These are phyloP conservation scores for Lasius platythorax DNA, from an alignment of 2,888 invertebrate genomes.

Conservation along the genomic window DNA sequence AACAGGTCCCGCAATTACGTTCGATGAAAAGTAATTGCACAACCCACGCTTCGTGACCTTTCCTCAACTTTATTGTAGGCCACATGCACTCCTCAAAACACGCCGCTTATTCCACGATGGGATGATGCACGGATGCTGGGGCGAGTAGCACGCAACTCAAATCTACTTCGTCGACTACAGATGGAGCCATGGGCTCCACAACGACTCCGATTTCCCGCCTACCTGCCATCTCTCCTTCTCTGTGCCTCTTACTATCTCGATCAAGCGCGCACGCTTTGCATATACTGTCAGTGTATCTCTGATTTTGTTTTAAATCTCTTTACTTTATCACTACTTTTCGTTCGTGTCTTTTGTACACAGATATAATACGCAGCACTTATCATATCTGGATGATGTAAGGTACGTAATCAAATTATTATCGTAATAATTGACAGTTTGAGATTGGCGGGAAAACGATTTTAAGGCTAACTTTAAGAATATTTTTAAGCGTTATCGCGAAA, in stretches of 20 bases:
- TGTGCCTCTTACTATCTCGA: not conserved
- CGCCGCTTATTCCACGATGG: slow-evolving; percentile 50
- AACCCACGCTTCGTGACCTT: slow-evolving; percentile 72
- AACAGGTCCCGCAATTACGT: slow-evolving; percentile 65
- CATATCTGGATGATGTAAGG: not conserved
- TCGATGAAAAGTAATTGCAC: slow-evolving; percentile 75
- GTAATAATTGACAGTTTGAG: not conserved
- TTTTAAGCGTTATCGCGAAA: not conserved
- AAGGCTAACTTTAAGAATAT: not conserved
- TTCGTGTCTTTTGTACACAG: not conserved
- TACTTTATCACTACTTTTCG: not conserved
- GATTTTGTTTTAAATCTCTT: not conserved
- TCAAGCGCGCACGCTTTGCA: slow-evolving; percentile 6
- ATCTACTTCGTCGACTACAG: slow-evolving; percentile 60
- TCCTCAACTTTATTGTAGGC: slow-evolving; percentile 69
- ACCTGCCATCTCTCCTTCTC: not conserved
- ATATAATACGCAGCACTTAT: not conserved
- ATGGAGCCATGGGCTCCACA: slow-evolving; percentile 66
- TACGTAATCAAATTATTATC: not conserved
- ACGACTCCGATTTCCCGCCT: slow-evolving; percentile 28
- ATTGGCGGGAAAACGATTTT: not conserved
- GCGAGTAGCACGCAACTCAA: slow-evolving; percentile 46
- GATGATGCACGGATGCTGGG: slow-evolving; percentile 29
- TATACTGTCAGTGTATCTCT: not conserved
- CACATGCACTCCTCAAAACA: slow-evolving; percentile 44